phyloP scores from a whole-genome alignment of 2,797 vertebrate genomes.

The Cuculus canorus region DNA sequence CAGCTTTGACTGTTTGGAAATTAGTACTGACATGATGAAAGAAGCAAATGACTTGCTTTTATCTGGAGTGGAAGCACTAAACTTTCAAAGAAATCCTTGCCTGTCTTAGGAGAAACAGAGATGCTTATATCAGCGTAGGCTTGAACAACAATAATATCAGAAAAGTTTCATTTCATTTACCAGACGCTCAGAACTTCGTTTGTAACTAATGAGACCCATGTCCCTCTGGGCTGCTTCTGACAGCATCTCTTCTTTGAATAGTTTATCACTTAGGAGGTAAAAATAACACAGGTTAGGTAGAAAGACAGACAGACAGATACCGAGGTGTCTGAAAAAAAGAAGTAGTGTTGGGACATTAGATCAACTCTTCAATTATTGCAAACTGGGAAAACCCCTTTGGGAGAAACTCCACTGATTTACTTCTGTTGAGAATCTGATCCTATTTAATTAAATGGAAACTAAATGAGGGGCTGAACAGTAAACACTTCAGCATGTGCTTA shows the following conservation, averaged over 20 bases:
- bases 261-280: constrained; percentile 27
- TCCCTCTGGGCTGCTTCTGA: constrained; percentile 65
- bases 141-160: constrained; percentile 48
- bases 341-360: not conserved
- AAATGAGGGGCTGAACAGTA: constrained; percentile 55
- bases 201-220: constrained; percentile 72
- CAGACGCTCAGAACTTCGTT: constrained; percentile 78
- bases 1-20: constrained; percentile 79
- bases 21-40: constrained; percentile 80
- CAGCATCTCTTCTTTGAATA: constrained; percentile 28
- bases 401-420: constrained; percentile 34
- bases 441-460: constrained; percentile 64
- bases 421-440: constrained; percentile 26
- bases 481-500: constrained; percentile 61
- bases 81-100: constrained; percentile 65
- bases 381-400: constrained; percentile 28
- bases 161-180: constrained; percentile 77
- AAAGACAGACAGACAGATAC: not conserved
- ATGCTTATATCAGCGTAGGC: constrained; percentile 64
- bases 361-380: constrained; percentile 28
- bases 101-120: constrained; percentile 61
- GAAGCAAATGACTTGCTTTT: constrained; percentile 78
- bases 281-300: constrained; percentile 4
- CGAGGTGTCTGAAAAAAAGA: not conserved
- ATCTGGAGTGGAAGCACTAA: constrained; percentile 69